Percentiles rank a stretch among this genome's conserved stretches.
phyloP scores from a whole-genome alignment of 2,113 vertebrate species.

The Pachypanchax playfairii region DNA sequence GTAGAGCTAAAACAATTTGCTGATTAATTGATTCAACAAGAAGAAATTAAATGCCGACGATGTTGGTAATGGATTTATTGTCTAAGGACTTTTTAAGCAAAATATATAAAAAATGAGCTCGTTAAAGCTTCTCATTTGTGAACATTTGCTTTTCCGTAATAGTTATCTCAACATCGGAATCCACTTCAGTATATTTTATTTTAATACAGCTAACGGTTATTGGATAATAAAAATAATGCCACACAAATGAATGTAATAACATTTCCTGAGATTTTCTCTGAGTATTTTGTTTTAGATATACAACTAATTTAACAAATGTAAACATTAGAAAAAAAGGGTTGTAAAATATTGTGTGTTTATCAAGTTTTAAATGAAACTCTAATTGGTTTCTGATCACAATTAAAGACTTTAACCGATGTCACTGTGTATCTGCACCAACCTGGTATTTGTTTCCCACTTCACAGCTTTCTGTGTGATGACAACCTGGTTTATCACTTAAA shows the following conservation, averaged over 20 bases:
- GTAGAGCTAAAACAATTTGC: background rate
- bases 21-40: constrained; percentile 10
- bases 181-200: too few species aligned
- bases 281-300: too few species aligned
- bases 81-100: constrained; percentile 7
- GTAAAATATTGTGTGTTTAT: too few species aligned
- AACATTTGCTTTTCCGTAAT: background rate
- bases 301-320: too few species aligned
- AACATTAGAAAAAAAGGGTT: too few species aligned
- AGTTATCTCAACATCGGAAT: background rate
- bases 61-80: background rate
- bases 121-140: background rate
- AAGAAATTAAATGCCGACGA: constrained; percentile 11
- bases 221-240: background rate
- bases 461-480: background rate
- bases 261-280: too few species aligned
- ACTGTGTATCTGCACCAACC: background rate
- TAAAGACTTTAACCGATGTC: background rate
- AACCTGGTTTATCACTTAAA: background rate
- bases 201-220: too few species aligned
- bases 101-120: background rate
- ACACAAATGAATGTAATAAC: background rate
- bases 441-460: background rate
- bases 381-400: too few species aligned
- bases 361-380: too few species aligned